These are phyloP conservation scores for Enchytraeus crypticus DNA, from an alignment of 2,888 invertebrate species.

Conservation along the genomic window DNA sequence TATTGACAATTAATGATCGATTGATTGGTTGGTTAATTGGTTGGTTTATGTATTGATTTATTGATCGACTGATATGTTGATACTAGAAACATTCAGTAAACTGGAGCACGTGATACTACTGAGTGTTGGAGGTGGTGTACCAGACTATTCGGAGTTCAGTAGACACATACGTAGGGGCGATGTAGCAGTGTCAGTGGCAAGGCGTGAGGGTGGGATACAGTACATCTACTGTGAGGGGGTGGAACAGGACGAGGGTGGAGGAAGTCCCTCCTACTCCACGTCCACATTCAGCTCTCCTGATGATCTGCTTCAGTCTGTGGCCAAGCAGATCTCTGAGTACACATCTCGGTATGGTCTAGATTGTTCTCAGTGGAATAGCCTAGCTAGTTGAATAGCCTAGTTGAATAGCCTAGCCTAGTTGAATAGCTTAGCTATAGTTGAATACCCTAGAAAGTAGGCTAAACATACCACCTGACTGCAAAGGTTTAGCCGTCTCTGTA, in stretches of 20 bases:
- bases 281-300: slow-evolving; percentile 59
- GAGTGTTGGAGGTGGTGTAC: slow-evolving; percentile 92
- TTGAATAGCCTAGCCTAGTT: too few species aligned
- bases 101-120: slow-evolving; percentile 92
- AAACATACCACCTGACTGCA: too few species aligned
- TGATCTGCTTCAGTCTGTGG: slow-evolving; percentile 65
- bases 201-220: slow-evolving; percentile 47
- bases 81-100: slow-evolving; percentile 45
- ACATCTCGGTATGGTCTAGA: neutral
- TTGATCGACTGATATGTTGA: too few species aligned
- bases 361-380: too few species aligned
- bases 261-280: slow-evolving; percentile 38
- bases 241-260: slow-evolving; percentile 19
- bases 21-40: too few species aligned
- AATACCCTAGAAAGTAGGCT: too few species aligned
- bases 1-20: too few species aligned
- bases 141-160: slow-evolving; percentile 87
- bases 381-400: too few species aligned
- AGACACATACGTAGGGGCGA: slow-evolving; percentile 76
- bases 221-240: slow-evolving; percentile 71
- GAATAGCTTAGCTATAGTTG: too few species aligned
- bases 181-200: slow-evolving; percentile 42
- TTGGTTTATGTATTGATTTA: too few species aligned
- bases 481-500: too few species aligned
- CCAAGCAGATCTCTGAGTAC: neutral